Evolutionary conservation across 2,113 vertebrate species (phyloP), one percentile per base, ranked within the genome.

Genomic region (Cheirogaleus medius): DNA sequence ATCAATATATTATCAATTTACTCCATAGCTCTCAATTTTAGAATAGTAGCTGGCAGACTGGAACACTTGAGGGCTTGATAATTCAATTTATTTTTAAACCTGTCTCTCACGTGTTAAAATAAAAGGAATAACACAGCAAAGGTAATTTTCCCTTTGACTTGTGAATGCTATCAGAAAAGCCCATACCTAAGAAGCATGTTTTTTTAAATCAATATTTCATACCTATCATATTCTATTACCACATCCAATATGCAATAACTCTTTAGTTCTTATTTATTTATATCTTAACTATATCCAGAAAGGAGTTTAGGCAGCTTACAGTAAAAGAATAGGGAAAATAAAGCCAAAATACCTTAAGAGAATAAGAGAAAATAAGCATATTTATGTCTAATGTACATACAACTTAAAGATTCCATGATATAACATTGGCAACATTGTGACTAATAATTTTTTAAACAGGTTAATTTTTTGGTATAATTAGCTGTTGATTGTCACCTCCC

Each of bases 231-330:
- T 78, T 60, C 56, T 96, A 95, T 94, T 88, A 54, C 39, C 17
- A 77, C 54, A 91, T 23, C 18, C 13, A 64, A 29, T 60, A 80
- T 69, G n/a, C 4, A 84, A 81, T 1, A 64, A 6, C 8, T 1
- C 15, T 83, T 3, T 2, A 66, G 77, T 69, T 90, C 80, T 82
- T 85, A 80, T 56, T 94, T 93, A 91, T 86, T 92, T 90, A 91
- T 74, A 82, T 54, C 37, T 64, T 82, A 80, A 42, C 34, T 71
- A 78, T 5, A 94, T 5, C 82, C 34, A 37, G 52, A 89, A 97
- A 74, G 64, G 58, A 69, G 37, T 64, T 88, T 60, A 60, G n/a
- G 66, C 7, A 88, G 4, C 25, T 85, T 54, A 93, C 3, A 63
- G 29, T 78, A 66, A 78, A 60, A 94, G 5, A 90, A 81, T 4